Base-by-base conservation (phyloP, 2,113 vertebrate genomes). In the Psephotus haematonotus region DNA sequence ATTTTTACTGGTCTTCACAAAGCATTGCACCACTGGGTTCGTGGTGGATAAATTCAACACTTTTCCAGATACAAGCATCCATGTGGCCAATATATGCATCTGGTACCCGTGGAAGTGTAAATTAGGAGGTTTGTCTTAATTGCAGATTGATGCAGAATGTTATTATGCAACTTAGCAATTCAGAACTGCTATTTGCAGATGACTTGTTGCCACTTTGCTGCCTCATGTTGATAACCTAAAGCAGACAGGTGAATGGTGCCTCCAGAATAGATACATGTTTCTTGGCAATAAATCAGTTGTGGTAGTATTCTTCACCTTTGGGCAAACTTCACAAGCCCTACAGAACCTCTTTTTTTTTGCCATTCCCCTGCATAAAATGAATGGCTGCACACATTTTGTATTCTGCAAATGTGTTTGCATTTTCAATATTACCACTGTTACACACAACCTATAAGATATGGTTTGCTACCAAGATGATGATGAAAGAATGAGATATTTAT, bases 241-340 rank as follows among this genome's bases (percentile, higher is more conserved):
- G 17, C 41, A 62, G 28, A 23, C 2, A 9, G 22, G 19, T 0
- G 3, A 17, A 11, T 43, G 15, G 23, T 77, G 19, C 19, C 37
- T 83, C 29, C 27, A 86, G 31, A 84, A 24, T 0, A 43, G 6
- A 43, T 13, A 11, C 4, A 9, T 11, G 6, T 0, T 7, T 82
- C 72, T 75, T 69, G 31, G 20, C 17, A 52, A 7, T 23, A 60
- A 35, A 69, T 92, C 47, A 65, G 3, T 39, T 41, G 4, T 37
- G 9, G 19, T 13, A 22, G 11, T 63, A 18, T 71, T 75, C 17
- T 78, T 39, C 10, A 37, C 7, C 3, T 52, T 74, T 79, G 33
- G 35, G 6, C 9, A 65, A 87, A 44, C 17, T 35, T 77, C 17
- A 41, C 55, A 37, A 67, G 19, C 29, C 35, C 7, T 57, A 3